phyloP scores from a whole-genome alignment of 2,113 vertebrate genomes.

The Microcebus lehilahytsara region DNA sequence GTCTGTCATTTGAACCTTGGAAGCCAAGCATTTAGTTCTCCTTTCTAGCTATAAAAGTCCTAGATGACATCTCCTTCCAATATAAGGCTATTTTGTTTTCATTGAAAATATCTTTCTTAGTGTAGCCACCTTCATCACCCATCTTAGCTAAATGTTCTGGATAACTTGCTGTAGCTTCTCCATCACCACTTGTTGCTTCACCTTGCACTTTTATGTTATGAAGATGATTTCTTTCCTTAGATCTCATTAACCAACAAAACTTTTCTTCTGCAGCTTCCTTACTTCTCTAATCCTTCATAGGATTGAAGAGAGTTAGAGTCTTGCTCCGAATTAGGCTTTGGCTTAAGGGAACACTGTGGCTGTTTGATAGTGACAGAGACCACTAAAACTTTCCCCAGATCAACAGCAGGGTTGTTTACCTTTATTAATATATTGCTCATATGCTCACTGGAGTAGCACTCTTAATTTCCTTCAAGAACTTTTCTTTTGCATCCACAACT shows the following conservation, averaged over 20 bases:
- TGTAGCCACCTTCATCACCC: neutral
- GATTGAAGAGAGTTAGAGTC: neutral
- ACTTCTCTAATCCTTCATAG: neutral
- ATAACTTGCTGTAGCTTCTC: neutral
- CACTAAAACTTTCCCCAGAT: neutral
- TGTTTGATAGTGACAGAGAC: neutral
- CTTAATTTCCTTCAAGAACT: neutral
- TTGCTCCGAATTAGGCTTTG: neutral
- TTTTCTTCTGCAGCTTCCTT: neutral
- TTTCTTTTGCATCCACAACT: neutral
- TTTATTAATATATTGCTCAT: neutral
- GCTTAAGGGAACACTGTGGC: neutral
- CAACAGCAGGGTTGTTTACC: neutral
- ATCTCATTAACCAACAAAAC: neutral
- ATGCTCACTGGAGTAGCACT: neutral
- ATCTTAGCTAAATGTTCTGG: neutral
- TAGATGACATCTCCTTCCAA: neutral
- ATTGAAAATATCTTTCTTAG: neutral
- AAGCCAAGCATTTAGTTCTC: neutral
- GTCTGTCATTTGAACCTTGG: neutral
- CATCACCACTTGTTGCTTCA: neutral
- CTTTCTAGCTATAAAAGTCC: neutral
- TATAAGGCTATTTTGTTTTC: neutral
- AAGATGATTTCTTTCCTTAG: neutral
- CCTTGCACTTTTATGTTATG: neutral